Conservation (phyloP, 2,113 vertebrate genomes). For the Meleagris gallopavo region DNA sequence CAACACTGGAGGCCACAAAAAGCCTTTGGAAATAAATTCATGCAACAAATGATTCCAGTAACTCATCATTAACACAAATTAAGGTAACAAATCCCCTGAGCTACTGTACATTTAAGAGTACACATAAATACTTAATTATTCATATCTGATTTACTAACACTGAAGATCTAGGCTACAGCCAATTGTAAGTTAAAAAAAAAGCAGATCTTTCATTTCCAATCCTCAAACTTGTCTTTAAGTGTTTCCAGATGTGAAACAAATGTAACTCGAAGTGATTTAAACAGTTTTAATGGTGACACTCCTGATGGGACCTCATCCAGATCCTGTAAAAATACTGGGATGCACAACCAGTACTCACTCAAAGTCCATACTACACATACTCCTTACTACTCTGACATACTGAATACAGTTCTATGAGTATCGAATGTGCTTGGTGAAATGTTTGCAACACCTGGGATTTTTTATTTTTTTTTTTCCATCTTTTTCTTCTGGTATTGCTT, state of each 20-base stretch:
- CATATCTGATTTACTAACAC: not conserved
- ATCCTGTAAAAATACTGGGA: not conserved
- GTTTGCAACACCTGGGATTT: not conserved
- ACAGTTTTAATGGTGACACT: not conserved
- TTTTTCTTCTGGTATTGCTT: not conserved
- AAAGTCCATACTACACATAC: too few species aligned
- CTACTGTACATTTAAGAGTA: not conserved
- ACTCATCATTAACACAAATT: slow-evolving; percentile 54
- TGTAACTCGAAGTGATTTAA: not conserved
- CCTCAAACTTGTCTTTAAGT: not conserved
- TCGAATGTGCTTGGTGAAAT: not conserved
- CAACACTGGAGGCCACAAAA: slow-evolving; percentile 32
- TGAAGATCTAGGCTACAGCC: not conserved
- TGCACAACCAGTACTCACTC: not conserved
- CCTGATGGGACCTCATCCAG: not conserved
- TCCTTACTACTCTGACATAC: not conserved
- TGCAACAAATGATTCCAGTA: not conserved
- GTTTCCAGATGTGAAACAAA: not conserved
- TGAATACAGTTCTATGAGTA: not conserved
- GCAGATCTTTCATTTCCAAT: not conserved
- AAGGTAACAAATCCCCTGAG: not conserved
- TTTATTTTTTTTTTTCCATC: too few species aligned
- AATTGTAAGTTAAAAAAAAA: not conserved
- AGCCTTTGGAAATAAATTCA: not conserved
- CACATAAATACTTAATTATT: slow-evolving; percentile 40